Base-by-base conservation (phyloP, 30 jellyfish, hydroid and myxozoan species). In the Turritopsis dohrnii region DNA sequence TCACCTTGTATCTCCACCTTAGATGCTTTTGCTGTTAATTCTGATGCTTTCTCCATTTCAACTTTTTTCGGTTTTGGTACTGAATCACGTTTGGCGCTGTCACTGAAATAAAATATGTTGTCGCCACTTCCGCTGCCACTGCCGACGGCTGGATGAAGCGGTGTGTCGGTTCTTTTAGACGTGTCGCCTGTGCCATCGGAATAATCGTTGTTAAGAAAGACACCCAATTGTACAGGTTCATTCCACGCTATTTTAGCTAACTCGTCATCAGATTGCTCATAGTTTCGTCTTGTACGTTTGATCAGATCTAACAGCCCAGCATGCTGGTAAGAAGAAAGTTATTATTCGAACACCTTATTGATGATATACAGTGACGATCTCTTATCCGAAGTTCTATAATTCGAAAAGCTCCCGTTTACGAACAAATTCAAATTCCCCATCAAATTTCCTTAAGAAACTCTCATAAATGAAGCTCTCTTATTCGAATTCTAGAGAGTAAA, bases 1-100 rank as follows among this genome's bases (percentile, higher is more conserved):
- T 80, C 87, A 3, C 87, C 87, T 65, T 80, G 87, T 21, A 80
- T 29, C 65, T 80, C 87, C 52, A 80, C 81, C 65, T 80, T 80
- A 1, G 87, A 19, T 16, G 87, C 87, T 53, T 80, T 30, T 18
- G 87, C 87, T 1, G 82, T 80, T n/a, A 80, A 71, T 80, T 80
- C 87, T 17, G 87, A 80, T 16, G 21, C 65, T 41, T 65, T 53
- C 65, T 53, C 80, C 52, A 29, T 53, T 18, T 65, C 81, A 0
- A 24, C 83, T 1, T 25, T 31, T 26, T 80, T 65, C 26, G 65
- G 81, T 52, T 53, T 80, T 52, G 87, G 87, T 16, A 80, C 80
- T 31, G 52, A 23, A 71, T 80, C 80, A 5, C 87, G 79, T 80
- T 80, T 80, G 17, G 87, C 76, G 26, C 87, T 80, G 27, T 80